Conservation (phyloP, 2,113 vertebrate species). For the Oncorhynchus mykiss region DNA sequence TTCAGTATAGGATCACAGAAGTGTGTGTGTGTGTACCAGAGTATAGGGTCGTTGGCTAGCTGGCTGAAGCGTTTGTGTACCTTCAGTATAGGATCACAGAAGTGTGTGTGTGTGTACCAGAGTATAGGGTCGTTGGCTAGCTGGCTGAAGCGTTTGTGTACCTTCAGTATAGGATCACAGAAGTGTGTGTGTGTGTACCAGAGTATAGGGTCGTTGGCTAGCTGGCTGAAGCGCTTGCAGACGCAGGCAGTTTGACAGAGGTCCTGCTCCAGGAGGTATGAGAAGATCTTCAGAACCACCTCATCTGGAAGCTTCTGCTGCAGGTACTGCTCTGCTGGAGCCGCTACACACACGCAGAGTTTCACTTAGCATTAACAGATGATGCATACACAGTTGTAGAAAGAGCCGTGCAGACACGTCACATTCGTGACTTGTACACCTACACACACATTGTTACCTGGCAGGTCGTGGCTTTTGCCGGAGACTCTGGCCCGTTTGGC, state of each 20-base stretch:
- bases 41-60: slow-evolving; percentile 97
- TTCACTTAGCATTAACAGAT: neutral
- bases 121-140: too few relatives aligned
- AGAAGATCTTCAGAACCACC: slow-evolving; percentile 98
- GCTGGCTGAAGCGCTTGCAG: slow-evolving; percentile 98
- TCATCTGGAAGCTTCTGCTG: slow-evolving; percentile 99
- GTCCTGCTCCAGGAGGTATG: slow-evolving; percentile 97
- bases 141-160: too few relatives aligned
- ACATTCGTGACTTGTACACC: neutral
- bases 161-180: too few relatives aligned
- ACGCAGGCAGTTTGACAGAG: slow-evolving; percentile 98
- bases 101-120: too few relatives aligned
- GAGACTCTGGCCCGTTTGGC: slow-evolving; percentile 98
- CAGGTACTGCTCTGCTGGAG: slow-evolving; percentile 98
- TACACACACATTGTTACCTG: slow-evolving; percentile 75
- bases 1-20: too few relatives aligned
- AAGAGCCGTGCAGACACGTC: too few relatives aligned
- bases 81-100: too few relatives aligned
- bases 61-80: slow-evolving; percentile 88
- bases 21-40: slow-evolving; percentile 77
- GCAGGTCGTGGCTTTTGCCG: slow-evolving; percentile 95
- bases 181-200: slow-evolving; percentile 72
- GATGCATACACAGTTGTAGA: too few relatives aligned
- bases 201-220: slow-evolving; percentile 98
- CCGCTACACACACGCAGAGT: slow-evolving; percentile 73